Conservation (phyloP, 2,797 vertebrate genomes). For the Arrhamphus sclerolepis region DNA sequence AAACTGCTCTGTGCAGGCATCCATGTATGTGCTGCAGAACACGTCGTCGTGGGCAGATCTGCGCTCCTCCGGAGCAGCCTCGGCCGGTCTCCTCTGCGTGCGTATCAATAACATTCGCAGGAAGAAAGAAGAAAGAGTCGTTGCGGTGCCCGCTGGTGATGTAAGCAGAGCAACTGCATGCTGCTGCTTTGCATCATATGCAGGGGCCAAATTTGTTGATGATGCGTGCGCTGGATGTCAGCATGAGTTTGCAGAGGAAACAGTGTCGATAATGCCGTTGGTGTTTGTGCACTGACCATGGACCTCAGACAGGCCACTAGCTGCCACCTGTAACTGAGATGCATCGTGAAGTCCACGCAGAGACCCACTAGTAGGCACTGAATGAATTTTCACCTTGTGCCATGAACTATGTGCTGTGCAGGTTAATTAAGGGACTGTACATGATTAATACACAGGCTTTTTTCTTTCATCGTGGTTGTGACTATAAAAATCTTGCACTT, state of each 20-base stretch:
- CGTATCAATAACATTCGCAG: slow-evolving; percentile 80
- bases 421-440: slow-evolving; percentile 27
- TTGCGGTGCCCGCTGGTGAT: slow-evolving; percentile 75
- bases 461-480: slow-evolving; percentile 18
- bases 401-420: slow-evolving; percentile 21
- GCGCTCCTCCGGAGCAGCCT: slow-evolving; percentile 56
- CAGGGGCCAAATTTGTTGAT: slow-evolving; percentile 66
- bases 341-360: slow-evolving; percentile 42
- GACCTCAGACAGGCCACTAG: slow-evolving; percentile 63
- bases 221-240: slow-evolving; percentile 54
- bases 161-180: slow-evolving; percentile 76
- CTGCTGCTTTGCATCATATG: slow-evolving; percentile 77
- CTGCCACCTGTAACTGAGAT: slow-evolving; percentile 80
- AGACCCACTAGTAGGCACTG: slow-evolving; percentile 7
- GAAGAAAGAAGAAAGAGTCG: slow-evolving; percentile 74
- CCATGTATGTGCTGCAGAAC: slow-evolving; percentile 63
- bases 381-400: slow-evolving; percentile 16
- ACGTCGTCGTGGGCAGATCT: slow-evolving; percentile 53
- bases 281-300: slow-evolving; percentile 62
- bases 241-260: slow-evolving; percentile 23
- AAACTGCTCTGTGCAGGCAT: slow-evolving; percentile 58
- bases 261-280: slow-evolving; percentile 33
- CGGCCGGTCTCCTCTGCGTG: slow-evolving; percentile 70
- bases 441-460: background rate
- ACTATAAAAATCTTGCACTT: slow-evolving; percentile 28